These are phyloP conservation scores for Sycon ciliatum DNA, from an alignment of 37 sponge, comb jelly and placozoan species.

Conservation along the genomic window DNA sequence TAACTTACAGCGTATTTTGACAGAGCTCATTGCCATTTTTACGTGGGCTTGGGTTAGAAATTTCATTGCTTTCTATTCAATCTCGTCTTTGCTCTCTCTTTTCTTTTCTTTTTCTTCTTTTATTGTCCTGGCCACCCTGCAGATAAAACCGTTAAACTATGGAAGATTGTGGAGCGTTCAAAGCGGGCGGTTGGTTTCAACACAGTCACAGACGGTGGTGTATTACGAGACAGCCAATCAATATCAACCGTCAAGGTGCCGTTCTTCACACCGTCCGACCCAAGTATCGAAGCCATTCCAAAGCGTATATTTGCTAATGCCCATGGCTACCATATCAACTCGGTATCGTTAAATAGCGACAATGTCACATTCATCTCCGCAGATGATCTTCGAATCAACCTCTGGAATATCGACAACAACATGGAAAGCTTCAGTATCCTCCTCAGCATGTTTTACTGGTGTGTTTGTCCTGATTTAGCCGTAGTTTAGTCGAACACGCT, in stretches of 20 bases:
- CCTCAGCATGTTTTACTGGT: neutral
- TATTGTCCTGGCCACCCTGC: neutral
- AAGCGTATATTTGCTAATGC: slow-evolving; percentile 88
- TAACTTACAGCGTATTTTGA: too few species aligned
- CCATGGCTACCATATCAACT: slow-evolving; percentile 99
- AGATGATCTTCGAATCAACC: slow-evolving; percentile 87
- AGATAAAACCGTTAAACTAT: slow-evolving; percentile 97
- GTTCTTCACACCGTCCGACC: slow-evolving; percentile 50
- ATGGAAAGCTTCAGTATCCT: slow-evolving; percentile 89
- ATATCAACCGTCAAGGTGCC: slow-evolving; percentile 68
- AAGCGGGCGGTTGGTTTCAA: slow-evolving; percentile 66
- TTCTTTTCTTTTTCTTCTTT: neutral
- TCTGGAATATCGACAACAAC: slow-evolving; percentile 90
- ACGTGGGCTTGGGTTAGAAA: slow-evolving; percentile 10
- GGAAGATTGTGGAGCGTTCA: slow-evolving; percentile 93
- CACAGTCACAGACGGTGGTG: slow-evolving; percentile 73
- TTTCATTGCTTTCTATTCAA: neutral
- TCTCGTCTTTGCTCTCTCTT: neutral
- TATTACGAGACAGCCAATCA: slow-evolving; percentile 29
- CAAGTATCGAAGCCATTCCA: slow-evolving; percentile 78
- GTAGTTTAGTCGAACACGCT: too few species aligned
- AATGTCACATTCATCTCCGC: slow-evolving; percentile 93
- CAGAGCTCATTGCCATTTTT: too few species aligned
- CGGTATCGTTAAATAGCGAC: slow-evolving; percentile 94
- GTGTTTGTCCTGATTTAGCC: neutral